Evolutionary conservation across 2,113 vertebrate species (phyloP).

Genomic region (Erythrocercus mccallii): DNA sequence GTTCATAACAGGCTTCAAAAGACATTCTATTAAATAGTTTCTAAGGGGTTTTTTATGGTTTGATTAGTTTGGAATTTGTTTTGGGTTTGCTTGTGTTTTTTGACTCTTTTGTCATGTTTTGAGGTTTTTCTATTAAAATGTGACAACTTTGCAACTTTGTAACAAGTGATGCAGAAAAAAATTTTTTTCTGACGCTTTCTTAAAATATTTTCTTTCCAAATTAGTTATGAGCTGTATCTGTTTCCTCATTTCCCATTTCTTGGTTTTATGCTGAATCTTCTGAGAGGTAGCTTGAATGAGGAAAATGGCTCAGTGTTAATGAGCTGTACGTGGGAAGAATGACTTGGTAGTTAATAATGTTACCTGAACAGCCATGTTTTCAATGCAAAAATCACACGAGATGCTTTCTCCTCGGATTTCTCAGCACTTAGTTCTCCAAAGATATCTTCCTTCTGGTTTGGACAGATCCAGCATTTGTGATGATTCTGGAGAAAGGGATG

Average conservation of each 20-base stretch:
- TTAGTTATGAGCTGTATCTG: neutral
- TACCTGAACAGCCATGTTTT: neutral
- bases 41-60: neutral
- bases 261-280: neutral
- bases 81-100: neutral
- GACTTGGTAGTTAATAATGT: neutral
- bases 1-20: neutral
- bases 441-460: neutral
- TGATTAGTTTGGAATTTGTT: neutral
- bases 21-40: neutral
- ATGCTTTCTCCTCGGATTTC: neutral
- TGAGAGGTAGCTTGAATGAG: neutral
- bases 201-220: neutral
- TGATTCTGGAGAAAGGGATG: constrained; percentile 69
- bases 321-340: neutral
- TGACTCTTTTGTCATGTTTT: neutral
- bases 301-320: neutral
- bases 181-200: neutral
- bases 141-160: neutral
- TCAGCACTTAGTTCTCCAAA: neutral
- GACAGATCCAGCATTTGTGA: constrained; percentile 65
- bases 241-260: neutral
- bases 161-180: neutral
- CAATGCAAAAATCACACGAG: neutral
- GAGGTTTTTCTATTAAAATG: neutral